Conservation (phyloP, 2,888 invertebrate genomes). For the Brenthis hecate region DNA sequence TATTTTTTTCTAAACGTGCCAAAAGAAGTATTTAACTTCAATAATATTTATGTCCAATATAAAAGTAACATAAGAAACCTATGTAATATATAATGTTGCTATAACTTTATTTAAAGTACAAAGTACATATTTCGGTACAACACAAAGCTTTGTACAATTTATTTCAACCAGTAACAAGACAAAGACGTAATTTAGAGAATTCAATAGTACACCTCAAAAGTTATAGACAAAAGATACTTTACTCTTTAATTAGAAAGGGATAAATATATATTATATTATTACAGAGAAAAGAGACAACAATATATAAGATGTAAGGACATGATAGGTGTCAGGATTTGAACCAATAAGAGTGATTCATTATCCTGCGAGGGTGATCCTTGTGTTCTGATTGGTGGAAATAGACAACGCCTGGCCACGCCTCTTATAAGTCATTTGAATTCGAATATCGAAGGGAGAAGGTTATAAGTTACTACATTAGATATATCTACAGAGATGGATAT, state of each 20-base stretch:
- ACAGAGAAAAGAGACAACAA: slow-evolving; percentile 58
- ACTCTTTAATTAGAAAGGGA: slow-evolving; percentile 37
- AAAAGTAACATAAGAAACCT: too few species aligned
- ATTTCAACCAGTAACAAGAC: slow-evolving; percentile 15
- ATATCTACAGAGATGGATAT: slow-evolving; percentile 4
- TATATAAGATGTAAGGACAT: slow-evolving; percentile 64
- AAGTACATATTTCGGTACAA: background rate
- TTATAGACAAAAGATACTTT: slow-evolving; percentile 19
- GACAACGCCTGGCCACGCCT: slow-evolving; percentile 75
- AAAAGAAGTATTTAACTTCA: too few species aligned
- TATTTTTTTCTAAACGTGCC: too few species aligned
- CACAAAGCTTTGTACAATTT: slow-evolving; percentile 1
- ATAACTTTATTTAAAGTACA: background rate
- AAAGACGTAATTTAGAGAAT: slow-evolving; percentile 20
- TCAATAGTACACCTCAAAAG: slow-evolving; percentile 24
- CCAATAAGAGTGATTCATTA: slow-evolving; percentile 64
- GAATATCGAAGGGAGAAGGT: slow-evolving; percentile 61
- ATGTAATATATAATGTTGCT: too few species aligned
- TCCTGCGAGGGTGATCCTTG: slow-evolving; percentile 75
- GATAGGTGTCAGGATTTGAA: slow-evolving; percentile 51
- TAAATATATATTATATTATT: slow-evolving; percentile 35
- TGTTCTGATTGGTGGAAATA: slow-evolving; percentile 64
- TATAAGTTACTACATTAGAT: slow-evolving; percentile 23
- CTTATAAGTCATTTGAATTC: slow-evolving; percentile 71
- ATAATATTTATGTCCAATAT: too few species aligned